Conservation (phyloP, 1,140 invertebrate genomes). For the Euwallacea similis region DNA sequence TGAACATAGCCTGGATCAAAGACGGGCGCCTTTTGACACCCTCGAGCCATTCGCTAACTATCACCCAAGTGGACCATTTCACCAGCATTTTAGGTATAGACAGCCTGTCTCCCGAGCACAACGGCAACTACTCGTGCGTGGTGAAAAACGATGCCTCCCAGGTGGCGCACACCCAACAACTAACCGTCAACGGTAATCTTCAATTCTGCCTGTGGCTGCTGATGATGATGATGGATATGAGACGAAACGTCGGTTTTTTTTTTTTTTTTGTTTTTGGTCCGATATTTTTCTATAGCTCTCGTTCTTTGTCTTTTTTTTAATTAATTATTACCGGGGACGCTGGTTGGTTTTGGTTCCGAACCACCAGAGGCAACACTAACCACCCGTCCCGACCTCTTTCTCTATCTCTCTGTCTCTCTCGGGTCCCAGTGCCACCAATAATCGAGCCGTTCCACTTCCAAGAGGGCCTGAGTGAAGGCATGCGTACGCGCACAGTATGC, state of each 20-base stretch:
- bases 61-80: conserved; percentile 74
- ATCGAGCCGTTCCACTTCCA: conserved; percentile 83
- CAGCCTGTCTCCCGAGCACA: conserved; percentile 74
- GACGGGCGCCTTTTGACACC: conserved; percentile 67
- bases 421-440: conserved; percentile 79
- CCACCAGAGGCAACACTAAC: conserved; percentile 14
- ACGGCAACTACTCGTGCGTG: conserved; percentile 76
- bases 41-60: conserved; percentile 61
- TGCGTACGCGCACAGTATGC: conserved; percentile 82
- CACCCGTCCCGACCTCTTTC: neutral
- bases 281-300: conserved; percentile 15
- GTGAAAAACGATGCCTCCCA: conserved; percentile 72
- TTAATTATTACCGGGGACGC: neutral
- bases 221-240: conserved; percentile 35
- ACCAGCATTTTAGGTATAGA: conserved; percentile 79
- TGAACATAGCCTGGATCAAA: conserved; percentile 77
- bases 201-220: conserved; percentile 43
- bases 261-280: conserved; percentile 33
- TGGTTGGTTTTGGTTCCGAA: neutral
- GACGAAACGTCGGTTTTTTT: conserved; percentile 15
- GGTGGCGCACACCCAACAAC: conserved; percentile 71
- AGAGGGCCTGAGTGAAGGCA: conserved; percentile 79
- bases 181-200: conserved; percentile 78
- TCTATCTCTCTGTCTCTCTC: conserved; percentile 60
- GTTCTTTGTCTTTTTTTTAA: conserved; percentile 11